A percentile compares a stretch with the other conserved stretches of the same genome.
These are phyloP conservation scores for Pyralis farinalis DNA, from an alignment of 2,888 invertebrate species.

Conservation along the genomic window DNA sequence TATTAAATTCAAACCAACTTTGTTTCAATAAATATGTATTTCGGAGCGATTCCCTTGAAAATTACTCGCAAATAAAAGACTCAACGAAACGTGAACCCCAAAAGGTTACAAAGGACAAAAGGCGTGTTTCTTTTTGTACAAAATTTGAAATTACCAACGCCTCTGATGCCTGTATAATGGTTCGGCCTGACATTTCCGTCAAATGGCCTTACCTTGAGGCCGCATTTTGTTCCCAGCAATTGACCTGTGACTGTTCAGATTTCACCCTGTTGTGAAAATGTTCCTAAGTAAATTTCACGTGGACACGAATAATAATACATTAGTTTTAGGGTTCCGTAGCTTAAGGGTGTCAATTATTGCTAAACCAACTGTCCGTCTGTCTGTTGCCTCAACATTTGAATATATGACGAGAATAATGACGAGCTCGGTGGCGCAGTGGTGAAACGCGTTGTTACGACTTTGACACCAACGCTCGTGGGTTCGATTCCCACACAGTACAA, in stretches of 20 bases:
- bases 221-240: constrained; percentile 25
- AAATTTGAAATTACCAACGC: constrained; percentile 31
- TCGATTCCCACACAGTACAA: no score
- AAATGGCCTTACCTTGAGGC: constrained; percentile 20
- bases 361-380: no score
- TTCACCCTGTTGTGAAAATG: constrained; percentile 1
- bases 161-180: constrained; percentile 24
- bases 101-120: constrained; percentile 35
- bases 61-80: constrained; percentile 36
- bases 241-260: constrained; percentile 22
- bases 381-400: no score
- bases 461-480: no score
- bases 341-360: no score
- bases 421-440: no score
- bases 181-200: constrained; percentile 27
- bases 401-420: no score
- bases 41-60: constrained; percentile 19
- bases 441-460: no score
- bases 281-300: no score
- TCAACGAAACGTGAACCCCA: constrained; percentile 30
- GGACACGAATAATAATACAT: no score
- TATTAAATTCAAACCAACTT: background rate
- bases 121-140: constrained; percentile 29
- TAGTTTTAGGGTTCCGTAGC: no score
- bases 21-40: constrained; percentile 7